Percentiles rank a stretch among this genome's conserved stretches.
phyloP scores from a whole-genome alignment of 1,140 invertebrate genomes.

The Zaprionus africanus region DNA sequence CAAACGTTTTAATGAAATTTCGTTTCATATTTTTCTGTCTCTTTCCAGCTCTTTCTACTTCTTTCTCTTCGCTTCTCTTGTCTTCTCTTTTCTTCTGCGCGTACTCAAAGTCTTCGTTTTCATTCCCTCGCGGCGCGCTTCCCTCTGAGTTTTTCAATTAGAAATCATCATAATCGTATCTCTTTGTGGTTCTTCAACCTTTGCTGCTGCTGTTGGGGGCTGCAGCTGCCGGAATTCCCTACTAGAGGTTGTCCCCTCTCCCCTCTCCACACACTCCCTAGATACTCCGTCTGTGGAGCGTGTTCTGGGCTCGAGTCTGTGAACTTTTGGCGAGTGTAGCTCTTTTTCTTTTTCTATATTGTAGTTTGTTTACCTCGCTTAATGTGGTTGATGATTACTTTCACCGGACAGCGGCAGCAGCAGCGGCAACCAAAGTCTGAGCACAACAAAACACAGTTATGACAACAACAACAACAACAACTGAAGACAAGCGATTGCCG shows the following conservation, averaged over 20 bases:
- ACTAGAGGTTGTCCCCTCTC: background rate
- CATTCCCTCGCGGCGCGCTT: conserved; percentile 18
- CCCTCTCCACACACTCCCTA: background rate
- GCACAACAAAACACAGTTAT: conserved; percentile 72
- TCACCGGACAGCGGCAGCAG: conserved; percentile 68
- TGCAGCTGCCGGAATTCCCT: conserved; percentile 47
- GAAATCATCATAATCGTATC: conserved; percentile 74
- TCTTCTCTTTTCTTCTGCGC: background rate
- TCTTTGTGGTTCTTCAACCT: conserved; percentile 59
- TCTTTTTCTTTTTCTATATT: conserved; percentile 45
- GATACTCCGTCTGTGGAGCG: conserved; percentile 20
- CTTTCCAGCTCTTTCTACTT: conserved; percentile 2
- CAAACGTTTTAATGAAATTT: conserved; percentile 80
- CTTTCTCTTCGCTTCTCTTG: conserved; percentile 2
- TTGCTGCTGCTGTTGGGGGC: conserved; percentile 6
- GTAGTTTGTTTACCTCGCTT: conserved; percentile 57
- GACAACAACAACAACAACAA: conserved; percentile 57
- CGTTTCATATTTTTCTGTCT: conserved; percentile 49
- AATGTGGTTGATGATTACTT: conserved; percentile 75
- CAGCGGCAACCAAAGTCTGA: conserved; percentile 46
- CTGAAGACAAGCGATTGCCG: conserved; percentile 36
- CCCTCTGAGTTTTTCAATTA: conserved; percentile 64
- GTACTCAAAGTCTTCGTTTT: conserved; percentile 49
- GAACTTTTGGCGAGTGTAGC: conserved; percentile 64
- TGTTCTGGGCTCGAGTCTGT: conserved; percentile 31